Conservation (phyloP, 2,888 invertebrate genomes). For the Drosophila borealis region DNA sequence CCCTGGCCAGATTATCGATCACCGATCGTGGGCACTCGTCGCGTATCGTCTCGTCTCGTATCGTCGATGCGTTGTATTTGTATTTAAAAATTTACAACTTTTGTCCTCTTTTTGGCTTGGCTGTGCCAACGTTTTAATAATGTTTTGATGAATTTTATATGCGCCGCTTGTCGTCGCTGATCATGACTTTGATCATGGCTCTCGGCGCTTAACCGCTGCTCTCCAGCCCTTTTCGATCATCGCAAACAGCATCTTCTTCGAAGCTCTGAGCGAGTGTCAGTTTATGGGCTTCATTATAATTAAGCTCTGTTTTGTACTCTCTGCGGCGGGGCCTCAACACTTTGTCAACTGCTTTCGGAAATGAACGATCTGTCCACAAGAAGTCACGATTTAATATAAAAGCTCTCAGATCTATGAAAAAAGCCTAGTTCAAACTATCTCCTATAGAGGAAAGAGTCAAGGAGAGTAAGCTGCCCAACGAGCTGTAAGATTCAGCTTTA, state of each 20-base stretch:
- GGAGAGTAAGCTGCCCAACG: too few relatives aligned
- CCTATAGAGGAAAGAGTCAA: too few relatives aligned
- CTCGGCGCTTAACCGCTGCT: slow-evolving; percentile 49
- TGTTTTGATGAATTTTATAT: slow-evolving; percentile 80
- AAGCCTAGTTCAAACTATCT: too few relatives aligned
- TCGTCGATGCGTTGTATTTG: slow-evolving; percentile 57
- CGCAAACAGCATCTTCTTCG: slow-evolving; percentile 5
- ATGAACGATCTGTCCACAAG: too few relatives aligned
- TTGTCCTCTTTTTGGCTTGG: slow-evolving; percentile 6
- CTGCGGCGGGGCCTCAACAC: slow-evolving; percentile 18
- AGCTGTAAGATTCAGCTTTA: too few relatives aligned
- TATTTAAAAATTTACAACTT: slow-evolving; percentile 77
- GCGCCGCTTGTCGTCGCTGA: slow-evolving; percentile 76
- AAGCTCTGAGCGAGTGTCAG: slow-evolving; percentile 62
- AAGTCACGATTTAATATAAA: too few relatives aligned
- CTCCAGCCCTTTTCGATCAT: slow-evolving; percentile 22
- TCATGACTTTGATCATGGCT: slow-evolving; percentile 70
- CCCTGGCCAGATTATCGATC: neutral
- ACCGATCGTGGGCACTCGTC: too few relatives aligned
- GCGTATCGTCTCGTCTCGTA: neutral
- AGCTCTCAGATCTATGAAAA: too few relatives aligned
- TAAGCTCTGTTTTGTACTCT: slow-evolving; percentile 37
- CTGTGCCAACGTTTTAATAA: slow-evolving; percentile 75
- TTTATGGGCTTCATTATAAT: slow-evolving; percentile 76
- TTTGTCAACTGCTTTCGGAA: slow-evolving; percentile 22